Base-by-base conservation (phyloP, 2,888 invertebrate species). In the Poecilobothrus nobilitatus region DNA sequence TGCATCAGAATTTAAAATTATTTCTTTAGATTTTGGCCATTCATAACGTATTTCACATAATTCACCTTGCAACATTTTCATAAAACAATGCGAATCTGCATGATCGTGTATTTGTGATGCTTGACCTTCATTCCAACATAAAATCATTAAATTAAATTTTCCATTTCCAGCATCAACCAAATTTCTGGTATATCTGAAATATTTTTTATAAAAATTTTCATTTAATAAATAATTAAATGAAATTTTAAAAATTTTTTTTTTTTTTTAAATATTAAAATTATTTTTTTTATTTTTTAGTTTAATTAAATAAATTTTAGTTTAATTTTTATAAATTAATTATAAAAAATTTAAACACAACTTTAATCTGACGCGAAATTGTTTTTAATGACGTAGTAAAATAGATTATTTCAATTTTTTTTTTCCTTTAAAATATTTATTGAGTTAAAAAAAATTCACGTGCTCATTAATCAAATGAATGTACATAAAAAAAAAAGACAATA, bases 51-150 rank as follows among this genome's bases (percentile, higher is more conserved):
- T 63, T 66, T 63, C 66, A 41, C 21, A 37, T 33, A 21, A 27
- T 68, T 62, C 53, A 34, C 44, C 97, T 71, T 91, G 89, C 0
- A 97, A 84, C 71, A 94, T 87, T 82, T 97, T 99, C 92, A 99
- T 96, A 81, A 99, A 96, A 81, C 99, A 99, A 79, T 99, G 97
- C 0, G 97, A 90, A 77, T 97, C 88, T 0, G 96, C 89, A 78
- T 99, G 99, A 81, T 97, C 97, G 80, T 99, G 99, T 73, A 99
- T 96, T 12, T 93, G 90, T 0, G 97, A 95, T 0, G 92, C 93
- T 73, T 96, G 95, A 0, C 94, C 94, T 78, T 96, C 94, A 22
- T 95, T 94, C 98, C 99, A 99, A 82, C 98, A 98, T n/a, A 99
- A 83, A 37, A 96, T 87, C 91, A 99, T 95, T 73, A 99, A 84